phyloP scores from a whole-genome alignment of 2,797 vertebrate species.

The Cygnus olor region DNA sequence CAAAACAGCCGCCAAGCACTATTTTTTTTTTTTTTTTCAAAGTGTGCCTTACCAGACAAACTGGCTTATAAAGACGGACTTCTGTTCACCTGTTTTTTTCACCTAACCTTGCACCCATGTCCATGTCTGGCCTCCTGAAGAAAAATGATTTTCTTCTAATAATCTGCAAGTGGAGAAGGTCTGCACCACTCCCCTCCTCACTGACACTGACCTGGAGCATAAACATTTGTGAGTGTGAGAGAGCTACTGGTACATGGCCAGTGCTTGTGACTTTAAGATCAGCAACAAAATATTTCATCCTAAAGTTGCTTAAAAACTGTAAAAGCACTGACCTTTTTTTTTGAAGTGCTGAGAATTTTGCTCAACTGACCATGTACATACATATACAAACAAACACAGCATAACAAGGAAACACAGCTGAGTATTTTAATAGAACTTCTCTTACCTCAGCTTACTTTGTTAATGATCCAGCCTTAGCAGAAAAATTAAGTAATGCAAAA shows the following conservation, averaged over 20 bases:
- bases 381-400: neutral
- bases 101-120: neutral
- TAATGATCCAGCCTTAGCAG: neutral
- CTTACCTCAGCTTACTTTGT: neutral
- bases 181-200: neutral
- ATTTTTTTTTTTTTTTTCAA: neutral
- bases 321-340: neutral
- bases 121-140: neutral
- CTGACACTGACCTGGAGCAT: fast-evolving
- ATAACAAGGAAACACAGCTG: neutral
- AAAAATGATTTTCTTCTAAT: neutral
- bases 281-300: neutral
- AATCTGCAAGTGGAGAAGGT: neutral
- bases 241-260: fast-evolving
- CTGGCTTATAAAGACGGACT: neutral
- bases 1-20: neutral
- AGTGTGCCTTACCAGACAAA: neutral
- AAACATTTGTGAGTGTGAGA: neutral
- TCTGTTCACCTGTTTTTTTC: neutral
- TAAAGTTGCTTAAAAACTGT: neutral
- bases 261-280: neutral
- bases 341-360: neutral
- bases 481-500: neutral
- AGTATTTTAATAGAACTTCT: neutral
- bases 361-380: too few species aligned